A percentile compares a stretch with the other conserved stretches of the same genome.
Conservation (phyloP, 2,888 invertebrate species). For the Cheilosia grossa region DNA sequence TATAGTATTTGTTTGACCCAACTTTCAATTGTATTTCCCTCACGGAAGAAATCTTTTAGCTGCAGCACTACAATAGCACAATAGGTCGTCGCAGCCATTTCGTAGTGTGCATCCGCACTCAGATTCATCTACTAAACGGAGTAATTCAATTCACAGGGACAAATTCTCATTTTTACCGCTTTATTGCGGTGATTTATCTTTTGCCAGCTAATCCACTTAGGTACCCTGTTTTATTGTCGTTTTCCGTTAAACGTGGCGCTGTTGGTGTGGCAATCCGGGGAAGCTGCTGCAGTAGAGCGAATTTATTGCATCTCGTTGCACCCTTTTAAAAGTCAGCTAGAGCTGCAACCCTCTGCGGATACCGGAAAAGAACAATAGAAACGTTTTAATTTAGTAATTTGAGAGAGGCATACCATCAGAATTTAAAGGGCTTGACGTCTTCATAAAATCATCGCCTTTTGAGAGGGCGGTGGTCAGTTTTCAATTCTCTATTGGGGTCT, state of each 20-base stretch:
- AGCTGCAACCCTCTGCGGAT: not conserved
- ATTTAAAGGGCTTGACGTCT: not conserved
- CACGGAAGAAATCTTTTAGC: not conserved
- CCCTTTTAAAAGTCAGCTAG: constrained; percentile 22
- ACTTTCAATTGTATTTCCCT: constrained; percentile 13
- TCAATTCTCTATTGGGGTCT: no score
- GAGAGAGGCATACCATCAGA: not conserved
- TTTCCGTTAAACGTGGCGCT: not conserved
- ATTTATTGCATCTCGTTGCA: constrained; percentile 67
- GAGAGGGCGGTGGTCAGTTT: no score
- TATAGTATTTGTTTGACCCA: not conserved
- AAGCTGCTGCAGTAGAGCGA: constrained; percentile 51
- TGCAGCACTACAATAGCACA: not conserved
- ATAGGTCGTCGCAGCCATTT: constrained; percentile 9
- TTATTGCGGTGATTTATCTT: constrained; percentile 67
- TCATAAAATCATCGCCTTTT: no score
- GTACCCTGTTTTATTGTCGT: constrained; percentile 63
- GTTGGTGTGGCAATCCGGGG: constrained; percentile 2
- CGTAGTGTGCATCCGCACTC: constrained; percentile 28
- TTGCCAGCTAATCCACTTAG: constrained; percentile 61
- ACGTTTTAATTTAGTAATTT: constrained; percentile 22
- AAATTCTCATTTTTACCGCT: constrained; percentile 69
- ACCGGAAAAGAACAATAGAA: constrained; percentile 2
- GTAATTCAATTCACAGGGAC: constrained; percentile 68
- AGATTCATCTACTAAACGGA: constrained; percentile 36